A percentile compares a stretch with the other conserved stretches of the same genome.
Evolutionary conservation across 2,113 vertebrate species (phyloP).

Genomic region (Ptilonorhynchus violaceus): DNA sequence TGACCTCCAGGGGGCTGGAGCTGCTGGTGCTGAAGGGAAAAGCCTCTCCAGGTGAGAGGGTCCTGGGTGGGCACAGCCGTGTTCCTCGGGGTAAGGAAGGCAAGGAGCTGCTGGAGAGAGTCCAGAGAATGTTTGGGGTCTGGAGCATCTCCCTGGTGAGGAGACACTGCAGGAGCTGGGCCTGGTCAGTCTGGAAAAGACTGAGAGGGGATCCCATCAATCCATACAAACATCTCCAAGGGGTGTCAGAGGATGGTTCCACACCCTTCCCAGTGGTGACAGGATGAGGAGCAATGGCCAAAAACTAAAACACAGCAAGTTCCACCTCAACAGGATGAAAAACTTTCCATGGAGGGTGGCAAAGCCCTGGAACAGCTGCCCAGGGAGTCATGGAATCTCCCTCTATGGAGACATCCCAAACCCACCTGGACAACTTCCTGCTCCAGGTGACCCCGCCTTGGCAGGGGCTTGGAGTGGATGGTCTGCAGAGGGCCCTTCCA

Average conservation of each 20-base stretch:
- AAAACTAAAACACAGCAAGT: neutral
- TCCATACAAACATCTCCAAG: neutral
- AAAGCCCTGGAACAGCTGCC: neutral
- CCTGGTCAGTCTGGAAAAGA: neutral
- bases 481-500: neutral
- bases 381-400: neutral
- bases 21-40: constrained; percentile 81
- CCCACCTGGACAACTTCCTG: neutral
- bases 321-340: neutral
- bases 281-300: rapidly evolving
- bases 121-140: neutral
- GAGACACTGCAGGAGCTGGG: neutral
- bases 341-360: neutral
- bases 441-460: neutral
- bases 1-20: constrained; percentile 76
- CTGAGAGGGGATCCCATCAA: neutral
- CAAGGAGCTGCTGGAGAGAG: neutral
- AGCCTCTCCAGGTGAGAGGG: constrained; percentile 80
- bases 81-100: neutral
- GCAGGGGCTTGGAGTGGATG: neutral
- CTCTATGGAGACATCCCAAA: neutral
- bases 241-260: neutral
- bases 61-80: rapidly evolving
- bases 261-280: neutral
- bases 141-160: neutral